These are phyloP conservation scores for Drosophila neocordata DNA, from an alignment of 1,140 invertebrate genomes.

Conservation along the genomic window DNA sequence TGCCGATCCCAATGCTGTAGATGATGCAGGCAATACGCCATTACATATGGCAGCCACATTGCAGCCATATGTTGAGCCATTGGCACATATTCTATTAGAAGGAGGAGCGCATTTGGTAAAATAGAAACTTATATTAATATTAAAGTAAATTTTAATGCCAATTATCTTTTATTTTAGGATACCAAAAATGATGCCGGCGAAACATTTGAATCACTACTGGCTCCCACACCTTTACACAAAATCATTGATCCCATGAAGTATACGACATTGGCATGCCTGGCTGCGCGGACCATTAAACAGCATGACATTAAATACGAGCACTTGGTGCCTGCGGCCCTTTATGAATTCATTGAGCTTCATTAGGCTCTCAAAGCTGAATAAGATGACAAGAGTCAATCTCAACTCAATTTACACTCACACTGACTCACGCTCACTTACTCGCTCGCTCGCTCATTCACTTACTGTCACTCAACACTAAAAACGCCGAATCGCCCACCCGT, in stretches of 20 bases:
- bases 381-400: conserved; percentile 40
- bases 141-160: too few species aligned
- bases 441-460: conserved; percentile 18
- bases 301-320: conserved; percentile 69
- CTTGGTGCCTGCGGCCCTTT: conserved; percentile 66
- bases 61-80: conserved; percentile 86
- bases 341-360: conserved; percentile 80
- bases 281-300: conserved; percentile 88
- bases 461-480: background rate
- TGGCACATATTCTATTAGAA: conserved; percentile 88
- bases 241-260: conserved; percentile 91
- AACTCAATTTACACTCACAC: conserved; percentile 49
- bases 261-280: conserved; percentile 91
- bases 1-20: conserved; percentile 89
- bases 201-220: conserved; percentile 89
- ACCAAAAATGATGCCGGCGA: conserved; percentile 91
- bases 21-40: conserved; percentile 88
- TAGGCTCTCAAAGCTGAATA: conserved; percentile 43
- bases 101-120: conserved; percentile 91
- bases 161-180: conserved; percentile 83
- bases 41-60: conserved; percentile 77
- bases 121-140: too few species aligned
- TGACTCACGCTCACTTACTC: conserved; percentile 16
- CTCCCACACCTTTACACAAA: conserved; percentile 85
- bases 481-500: conserved; percentile 40